Conservation (phyloP, 92 coral and sea anemone genomes). For the Virgularia gustaviana region DNA sequence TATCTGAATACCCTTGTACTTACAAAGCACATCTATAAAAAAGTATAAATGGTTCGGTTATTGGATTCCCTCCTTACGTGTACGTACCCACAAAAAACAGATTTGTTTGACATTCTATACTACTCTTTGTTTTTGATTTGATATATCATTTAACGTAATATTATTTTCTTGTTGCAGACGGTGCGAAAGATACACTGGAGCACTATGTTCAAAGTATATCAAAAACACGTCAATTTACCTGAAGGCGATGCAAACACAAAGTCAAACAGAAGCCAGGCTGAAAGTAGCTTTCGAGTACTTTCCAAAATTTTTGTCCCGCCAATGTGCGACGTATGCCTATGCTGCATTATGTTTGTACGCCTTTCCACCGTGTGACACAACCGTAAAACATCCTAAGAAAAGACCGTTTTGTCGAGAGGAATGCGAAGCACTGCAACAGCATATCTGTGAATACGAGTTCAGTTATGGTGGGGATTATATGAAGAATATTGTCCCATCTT, state of each 20-base stretch:
- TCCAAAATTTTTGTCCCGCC: slow-evolving; percentile 13
- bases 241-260: slow-evolving; percentile 2
- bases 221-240: slow-evolving; percentile 9
- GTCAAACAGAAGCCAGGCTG: neutral
- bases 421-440: slow-evolving; percentile 57
- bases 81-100: too few relatives aligned
- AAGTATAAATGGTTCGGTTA: too few relatives aligned
- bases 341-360: slow-evolving; percentile 59
- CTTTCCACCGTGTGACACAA: slow-evolving; percentile 66
- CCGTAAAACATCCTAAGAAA: slow-evolving; percentile 53
- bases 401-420: slow-evolving; percentile 69
- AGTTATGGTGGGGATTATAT: neutral
- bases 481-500: slow-evolving; percentile 38
- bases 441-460: slow-evolving; percentile 58
- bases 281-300: neutral
- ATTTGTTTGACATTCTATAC: neutral
- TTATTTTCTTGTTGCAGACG: slow-evolving; percentile 7
- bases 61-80: too few relatives aligned
- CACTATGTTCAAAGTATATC: slow-evolving; percentile 12
- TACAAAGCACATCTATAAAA: too few relatives aligned
- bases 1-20: too few relatives aligned
- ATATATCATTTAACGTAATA: neutral
- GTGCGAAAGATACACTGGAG: slow-evolving; percentile 32
- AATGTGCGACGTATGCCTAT: slow-evolving; percentile 53
- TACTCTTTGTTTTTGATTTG: neutral